Evolutionary conservation across 2,888 invertebrate species (phyloP), one percentile per base, ranked within the genome.

Genomic region (Ligdia adustata): DNA sequence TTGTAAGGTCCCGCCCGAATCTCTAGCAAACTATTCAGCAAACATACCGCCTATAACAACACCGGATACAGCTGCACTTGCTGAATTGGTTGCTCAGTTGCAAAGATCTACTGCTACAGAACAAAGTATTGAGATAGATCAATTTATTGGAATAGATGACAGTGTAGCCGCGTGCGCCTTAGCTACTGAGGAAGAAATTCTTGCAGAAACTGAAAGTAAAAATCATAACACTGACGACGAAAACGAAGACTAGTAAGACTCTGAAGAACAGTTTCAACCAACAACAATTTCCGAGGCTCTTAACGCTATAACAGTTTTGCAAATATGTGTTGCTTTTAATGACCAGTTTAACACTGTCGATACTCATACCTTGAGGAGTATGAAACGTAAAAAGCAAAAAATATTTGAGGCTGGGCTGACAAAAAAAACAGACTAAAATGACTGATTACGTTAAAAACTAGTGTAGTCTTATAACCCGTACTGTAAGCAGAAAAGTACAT

Each of bases 161-260:
- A 53, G 34, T 62, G 46, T 60, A 24, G 55, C 53, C 43, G 49
- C 59, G 41, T 61, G 60, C 50, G 57, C 60, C 37, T 44, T 48
- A 62, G 55, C 41, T 52, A 60, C 57, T 53, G 49, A 58, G 50
- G 56, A 60, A 55, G 57, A 55, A 33, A 55, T 60, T 55, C 51
- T 59, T 52, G 55, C 49, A 48, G 60, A 60, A 61, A 57, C 43
- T 49, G 48, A 60, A 57, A 58, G 49, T 47, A 58, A 58, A 18
- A 52, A 56, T 26, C 44, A 41, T 44, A 56, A 55, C 46, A 52
- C 42, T 52, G 48, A 53, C 44, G 51, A 55, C 43, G 55, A 62
- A 55, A 12, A 35, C 22, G 6, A 35, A 35, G 20, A 20, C 14
- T 13, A 22, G 11, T 29, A 51, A 50, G 52, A 40, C 37, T 33